These are phyloP conservation scores for Orussus abietinus DNA, from an alignment of 1,140 invertebrate species.

Conservation along the genomic window DNA sequence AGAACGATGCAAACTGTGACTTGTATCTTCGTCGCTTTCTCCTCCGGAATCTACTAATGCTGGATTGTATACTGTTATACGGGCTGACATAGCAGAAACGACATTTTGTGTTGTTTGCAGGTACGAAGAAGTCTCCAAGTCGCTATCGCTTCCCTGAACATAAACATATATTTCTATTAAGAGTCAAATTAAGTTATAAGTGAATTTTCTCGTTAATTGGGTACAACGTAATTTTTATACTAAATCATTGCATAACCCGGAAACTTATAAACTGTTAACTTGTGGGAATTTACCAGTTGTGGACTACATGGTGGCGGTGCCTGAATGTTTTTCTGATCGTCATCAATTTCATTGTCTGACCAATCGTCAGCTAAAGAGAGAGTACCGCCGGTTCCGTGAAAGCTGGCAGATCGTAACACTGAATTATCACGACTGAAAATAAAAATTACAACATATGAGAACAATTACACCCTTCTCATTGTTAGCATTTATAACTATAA, in stretches of 20 bases:
- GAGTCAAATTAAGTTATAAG: too few relatives aligned
- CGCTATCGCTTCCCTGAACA: slow-evolving; percentile 34
- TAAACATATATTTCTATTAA: slow-evolving; percentile 4
- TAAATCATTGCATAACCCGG: too few relatives aligned
- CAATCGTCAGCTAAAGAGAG: slow-evolving; percentile 35
- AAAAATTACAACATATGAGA: slow-evolving; percentile 2
- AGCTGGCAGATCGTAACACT: slow-evolving; percentile 55
- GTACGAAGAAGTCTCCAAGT: slow-evolving; percentile 37
- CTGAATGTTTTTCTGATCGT: slow-evolving; percentile 31
- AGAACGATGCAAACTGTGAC: slow-evolving; percentile 34
- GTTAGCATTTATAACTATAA: neutral
- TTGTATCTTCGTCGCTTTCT: slow-evolving; percentile 40
- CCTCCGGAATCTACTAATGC: slow-evolving; percentile 32
- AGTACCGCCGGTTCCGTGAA: slow-evolving; percentile 52
- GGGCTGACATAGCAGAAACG: slow-evolving; percentile 61
- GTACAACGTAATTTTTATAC: too few relatives aligned
- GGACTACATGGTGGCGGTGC: slow-evolving; percentile 33
- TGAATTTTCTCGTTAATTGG: too few relatives aligned
- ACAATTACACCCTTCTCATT: slow-evolving; percentile 5
- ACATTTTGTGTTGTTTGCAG: slow-evolving; percentile 51
- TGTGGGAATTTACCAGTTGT: slow-evolving; percentile 22
- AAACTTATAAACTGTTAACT: slow-evolving; percentile 1
- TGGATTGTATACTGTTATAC: slow-evolving; percentile 44
- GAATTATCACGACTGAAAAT: slow-evolving; percentile 44
- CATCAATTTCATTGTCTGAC: slow-evolving; percentile 34